Evolutionary conservation across 2,888 invertebrate species (phyloP).

Genomic region (Romanomermis culicivorax): DNA sequence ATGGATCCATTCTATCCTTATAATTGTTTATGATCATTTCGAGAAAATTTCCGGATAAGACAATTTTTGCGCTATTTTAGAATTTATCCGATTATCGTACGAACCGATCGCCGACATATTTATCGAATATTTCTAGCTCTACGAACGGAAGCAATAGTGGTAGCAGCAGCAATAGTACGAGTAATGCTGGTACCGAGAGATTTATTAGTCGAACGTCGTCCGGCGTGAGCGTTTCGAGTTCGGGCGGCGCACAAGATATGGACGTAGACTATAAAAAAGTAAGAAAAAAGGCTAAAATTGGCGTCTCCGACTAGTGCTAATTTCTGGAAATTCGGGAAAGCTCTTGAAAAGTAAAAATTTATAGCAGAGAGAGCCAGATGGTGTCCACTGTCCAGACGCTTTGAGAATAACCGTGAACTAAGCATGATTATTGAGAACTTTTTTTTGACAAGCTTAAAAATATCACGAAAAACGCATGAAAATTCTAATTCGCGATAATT

Average conservation of each 20-base stretch:
- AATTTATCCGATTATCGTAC: neutral
- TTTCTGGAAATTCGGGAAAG: no score
- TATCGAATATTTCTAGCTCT: neutral
- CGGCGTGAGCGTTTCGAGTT: neutral
- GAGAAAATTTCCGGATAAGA: no score
- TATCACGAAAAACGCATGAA: neutral
- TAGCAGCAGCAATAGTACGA: neutral
- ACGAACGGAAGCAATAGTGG: neutral
- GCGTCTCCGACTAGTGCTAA: no score
- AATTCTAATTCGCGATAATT: no score
- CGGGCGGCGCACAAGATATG: neutral
- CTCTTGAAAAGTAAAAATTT: no score
- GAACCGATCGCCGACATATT: neutral
- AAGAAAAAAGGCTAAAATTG: slow-evolving; percentile 19
- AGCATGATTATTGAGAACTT: no score
- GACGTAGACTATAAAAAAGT: slow-evolving; percentile 7
- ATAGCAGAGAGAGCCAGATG: neutral
- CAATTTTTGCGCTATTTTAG: no score
- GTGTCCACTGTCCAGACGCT: no score
- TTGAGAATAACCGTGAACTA: no score
- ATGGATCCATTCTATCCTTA: no score
- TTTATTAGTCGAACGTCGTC: neutral
- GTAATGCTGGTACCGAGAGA: neutral
- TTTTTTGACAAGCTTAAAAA: neutral
- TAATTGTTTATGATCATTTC: no score